Evolutionary conservation across 2,113 vertebrate species (phyloP).

Genomic region (Triplophysa rosa): DNA sequence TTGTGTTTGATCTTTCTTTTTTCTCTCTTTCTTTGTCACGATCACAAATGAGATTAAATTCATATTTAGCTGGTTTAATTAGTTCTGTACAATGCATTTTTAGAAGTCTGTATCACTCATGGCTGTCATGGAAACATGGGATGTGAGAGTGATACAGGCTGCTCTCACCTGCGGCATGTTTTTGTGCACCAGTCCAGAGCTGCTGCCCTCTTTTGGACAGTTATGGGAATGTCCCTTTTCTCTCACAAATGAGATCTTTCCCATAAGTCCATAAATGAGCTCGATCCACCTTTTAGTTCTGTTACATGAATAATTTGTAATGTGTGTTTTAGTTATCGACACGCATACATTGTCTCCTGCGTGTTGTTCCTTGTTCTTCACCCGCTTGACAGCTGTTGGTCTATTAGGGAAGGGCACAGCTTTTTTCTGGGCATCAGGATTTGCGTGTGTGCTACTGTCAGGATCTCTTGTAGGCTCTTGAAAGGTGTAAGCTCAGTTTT

Average conservation of each 20-base stretch:
- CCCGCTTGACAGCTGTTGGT: slow-evolving; percentile 8
- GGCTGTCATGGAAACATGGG: slow-evolving; percentile 36
- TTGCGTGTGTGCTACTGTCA: not conserved
- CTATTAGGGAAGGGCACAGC: slow-evolving; percentile 13
- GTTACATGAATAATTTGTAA: slow-evolving; percentile 41
- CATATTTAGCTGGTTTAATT: not conserved
- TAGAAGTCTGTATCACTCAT: not conserved
- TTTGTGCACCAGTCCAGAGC: slow-evolving; percentile 7
- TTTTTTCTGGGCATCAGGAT: slow-evolving; percentile 31
- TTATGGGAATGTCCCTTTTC: slow-evolving; percentile 33
- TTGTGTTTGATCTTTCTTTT: slow-evolving; percentile 38
- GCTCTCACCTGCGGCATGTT: slow-evolving; percentile 5
- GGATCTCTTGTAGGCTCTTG: slow-evolving; percentile 15
- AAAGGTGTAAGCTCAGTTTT: slow-evolving; percentile 5
- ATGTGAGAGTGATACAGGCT: not conserved
- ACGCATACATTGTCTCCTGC: not conserved
- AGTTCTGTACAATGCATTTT: not conserved
- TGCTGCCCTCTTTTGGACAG: slow-evolving; percentile 67
- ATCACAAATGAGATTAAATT: not conserved
- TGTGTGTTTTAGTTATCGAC: slow-evolving; percentile 20
- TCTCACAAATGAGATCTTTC: not conserved
- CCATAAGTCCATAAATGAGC: slow-evolving; percentile 29
- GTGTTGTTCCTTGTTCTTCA: slow-evolving; percentile 24
- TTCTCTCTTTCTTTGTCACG: not conserved
- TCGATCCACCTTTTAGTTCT: slow-evolving; percentile 28